These are phyloP conservation scores for Shinisaurus crocodilurus DNA, from an alignment of 2,113 vertebrate species.

Conservation along the genomic window DNA sequence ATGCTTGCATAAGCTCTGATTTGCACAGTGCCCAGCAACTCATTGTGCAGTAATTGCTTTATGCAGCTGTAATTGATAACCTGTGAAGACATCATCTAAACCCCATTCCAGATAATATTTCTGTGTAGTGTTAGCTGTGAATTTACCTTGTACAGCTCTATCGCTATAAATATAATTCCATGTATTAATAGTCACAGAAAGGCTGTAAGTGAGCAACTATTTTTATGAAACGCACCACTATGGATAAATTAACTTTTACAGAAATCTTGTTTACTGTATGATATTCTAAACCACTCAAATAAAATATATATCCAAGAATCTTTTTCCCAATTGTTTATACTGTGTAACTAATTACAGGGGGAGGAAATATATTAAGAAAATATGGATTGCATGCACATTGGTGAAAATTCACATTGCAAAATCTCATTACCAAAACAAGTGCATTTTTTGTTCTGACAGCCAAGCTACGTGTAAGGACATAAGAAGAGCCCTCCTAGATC, in stretches of 20 bases:
- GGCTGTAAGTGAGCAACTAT: constrained; percentile 99
- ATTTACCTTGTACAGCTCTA: constrained; percentile 97
- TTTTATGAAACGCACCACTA: constrained; percentile 99
- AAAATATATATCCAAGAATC: constrained; percentile 94
- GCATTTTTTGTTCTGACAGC: background rate
- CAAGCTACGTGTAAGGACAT: background rate
- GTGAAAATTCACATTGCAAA: background rate
- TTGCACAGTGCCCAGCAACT: constrained; percentile 88
- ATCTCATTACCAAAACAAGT: background rate
- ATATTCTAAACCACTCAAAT: constrained; percentile 99
- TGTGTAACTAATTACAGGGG: constrained; percentile 46
- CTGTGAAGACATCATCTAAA: constrained; percentile 88
- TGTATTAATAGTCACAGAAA: constrained; percentile 98
- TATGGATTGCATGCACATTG: background rate
- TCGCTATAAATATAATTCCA: constrained; percentile 97
- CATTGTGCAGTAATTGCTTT: constrained; percentile 85
- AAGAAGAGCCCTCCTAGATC: background rate
- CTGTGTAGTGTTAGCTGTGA: constrained; percentile 98
- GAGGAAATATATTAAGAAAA: background rate
- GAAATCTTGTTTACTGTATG: constrained; percentile 99
- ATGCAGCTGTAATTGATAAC: constrained; percentile 89
- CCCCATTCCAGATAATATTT: constrained; percentile 89
- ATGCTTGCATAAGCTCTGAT: constrained; percentile 82
- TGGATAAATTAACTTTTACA: constrained; percentile 99
- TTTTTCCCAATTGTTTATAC: constrained; percentile 72